These are phyloP conservation scores for Hanleya hanleyi DNA, from an alignment of 2,888 invertebrate species.

Conservation along the genomic window DNA sequence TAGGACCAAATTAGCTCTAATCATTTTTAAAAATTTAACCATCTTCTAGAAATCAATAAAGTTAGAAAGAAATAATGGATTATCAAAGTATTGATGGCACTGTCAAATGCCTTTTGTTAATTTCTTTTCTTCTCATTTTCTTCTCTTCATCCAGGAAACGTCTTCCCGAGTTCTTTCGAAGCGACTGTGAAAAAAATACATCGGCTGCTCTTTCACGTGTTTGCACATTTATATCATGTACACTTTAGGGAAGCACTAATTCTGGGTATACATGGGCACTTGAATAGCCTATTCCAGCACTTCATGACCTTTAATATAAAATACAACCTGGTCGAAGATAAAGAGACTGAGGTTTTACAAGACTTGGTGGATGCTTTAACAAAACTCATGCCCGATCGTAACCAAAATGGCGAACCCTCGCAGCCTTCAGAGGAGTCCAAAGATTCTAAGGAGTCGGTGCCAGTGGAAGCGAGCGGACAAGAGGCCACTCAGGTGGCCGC, in stretches of 20 bases:
- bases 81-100: no score
- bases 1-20: no score
- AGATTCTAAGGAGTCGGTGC: background rate
- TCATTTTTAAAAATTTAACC: no score
- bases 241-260: conserved; percentile 97
- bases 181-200: conserved; percentile 96
- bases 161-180: conserved; percentile 96
- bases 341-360: conserved; percentile 95
- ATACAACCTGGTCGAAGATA: conserved; percentile 93
- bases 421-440: background rate
- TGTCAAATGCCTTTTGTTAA: background rate
- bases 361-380: conserved; percentile 78
- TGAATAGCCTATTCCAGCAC: conserved; percentile 98
- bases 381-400: conserved; percentile 58
- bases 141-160: conserved; percentile 88
- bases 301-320: conserved; percentile 89
- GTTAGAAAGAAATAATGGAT: no score
- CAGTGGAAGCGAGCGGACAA: background rate
- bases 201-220: conserved; percentile 96
- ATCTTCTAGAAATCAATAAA: no score
- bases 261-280: conserved; percentile 94
- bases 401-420: conserved; percentile 52
- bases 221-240: conserved; percentile 98
- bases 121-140: conserved; percentile 44
- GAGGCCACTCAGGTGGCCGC: background rate